Base-by-base conservation (phyloP, 2,113 vertebrate species). In the Arothron firmamentum region DNA sequence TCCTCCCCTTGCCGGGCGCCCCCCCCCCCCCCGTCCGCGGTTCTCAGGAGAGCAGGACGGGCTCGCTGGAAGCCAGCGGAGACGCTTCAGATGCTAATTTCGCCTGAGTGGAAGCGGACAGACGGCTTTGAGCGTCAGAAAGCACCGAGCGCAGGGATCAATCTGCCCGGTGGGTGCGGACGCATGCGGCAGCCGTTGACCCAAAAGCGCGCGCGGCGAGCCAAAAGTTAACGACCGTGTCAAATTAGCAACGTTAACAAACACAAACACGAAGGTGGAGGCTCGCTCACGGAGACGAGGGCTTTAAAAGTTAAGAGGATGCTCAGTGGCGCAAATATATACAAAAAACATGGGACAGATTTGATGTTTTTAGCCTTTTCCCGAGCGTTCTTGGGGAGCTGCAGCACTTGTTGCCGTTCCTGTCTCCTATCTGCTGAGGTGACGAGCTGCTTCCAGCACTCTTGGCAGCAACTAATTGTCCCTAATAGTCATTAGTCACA, bases 51-150 rank as follows among this genome's bases (percentile, higher is more conserved):
- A 62, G 47, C 52, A 57, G 52, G 61, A 67, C 63, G 67, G 63
- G 63, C 65, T 31, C 18, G 10, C 57, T 8, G 51, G 67, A 28
- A 72, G 67, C 53, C 51, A 69, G 56, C 21, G 52, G 46, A 78
- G 65, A 49, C 19, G 50, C 74, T 85, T 73, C 70, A 79, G 72
- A 81, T 82, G 80, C 76, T 80, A 88, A 88, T 87, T 81, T 12
- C 1, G 42, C 72, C 70, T 67, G 79, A 88, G 75, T 72, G 77
- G 71, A 78, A 61, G 74, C 71, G 80, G 80, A 85, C 74, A 85
- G 81, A 71, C 72, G 11, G 34, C 34, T 38, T 80, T 74, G 71
- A 79, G 69, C 55, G 52, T 52, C 11, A 16, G 58, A 55, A 67
- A 52, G 56, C 25, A 58, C 48, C 55, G 57, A 67, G 75, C 57